Evolutionary conservation across 2,113 vertebrate species (phyloP).

Genomic region (Brachionichthys hirsutus): DNA sequence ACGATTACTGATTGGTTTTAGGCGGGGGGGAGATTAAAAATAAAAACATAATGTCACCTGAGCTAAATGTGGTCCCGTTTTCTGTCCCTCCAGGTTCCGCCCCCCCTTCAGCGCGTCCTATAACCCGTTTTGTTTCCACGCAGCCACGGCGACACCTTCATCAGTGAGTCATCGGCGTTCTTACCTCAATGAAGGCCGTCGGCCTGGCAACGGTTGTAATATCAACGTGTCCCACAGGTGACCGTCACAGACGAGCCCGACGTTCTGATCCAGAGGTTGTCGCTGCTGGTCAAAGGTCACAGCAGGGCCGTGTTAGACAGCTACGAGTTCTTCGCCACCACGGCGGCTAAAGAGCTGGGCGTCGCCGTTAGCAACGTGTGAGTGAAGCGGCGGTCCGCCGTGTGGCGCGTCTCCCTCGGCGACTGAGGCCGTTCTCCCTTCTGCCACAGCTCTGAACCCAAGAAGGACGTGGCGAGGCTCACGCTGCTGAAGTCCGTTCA

Average conservation of each 20-base stretch:
- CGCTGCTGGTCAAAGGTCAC: constrained; percentile 89
- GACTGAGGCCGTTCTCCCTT: constrained; percentile 1
- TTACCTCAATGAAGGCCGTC: too few relatives aligned
- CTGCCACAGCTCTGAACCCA: constrained; percentile 81
- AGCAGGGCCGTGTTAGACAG: constrained; percentile 92
- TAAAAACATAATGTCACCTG: too few relatives aligned
- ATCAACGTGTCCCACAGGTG: constrained; percentile 71
- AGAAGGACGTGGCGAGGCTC: constrained; percentile 83
- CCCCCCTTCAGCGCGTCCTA: constrained; percentile 33
- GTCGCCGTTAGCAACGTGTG: constrained; percentile 87
- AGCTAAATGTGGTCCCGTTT: too few relatives aligned
- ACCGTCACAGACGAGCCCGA: constrained; percentile 88
- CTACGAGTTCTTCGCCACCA: constrained; percentile 90
- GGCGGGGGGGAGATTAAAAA: too few relatives aligned
- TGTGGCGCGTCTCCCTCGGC: neutral
- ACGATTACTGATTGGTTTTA: too few relatives aligned
- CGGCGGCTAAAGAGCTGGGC: constrained; percentile 90
- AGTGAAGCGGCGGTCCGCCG: constrained; percentile 61
- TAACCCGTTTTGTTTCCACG: too few relatives aligned
- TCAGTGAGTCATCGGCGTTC: constrained; percentile 42
- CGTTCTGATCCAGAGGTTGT: constrained; percentile 84
- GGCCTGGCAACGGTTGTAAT: too few relatives aligned
- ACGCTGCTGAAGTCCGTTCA: constrained; percentile 94
- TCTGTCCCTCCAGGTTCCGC: constrained; percentile 27
- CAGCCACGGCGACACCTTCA: constrained; percentile 30